Evolutionary conservation across 2,888 invertebrate genomes (phyloP).

Genomic region (Chloromyia formosa): DNA sequence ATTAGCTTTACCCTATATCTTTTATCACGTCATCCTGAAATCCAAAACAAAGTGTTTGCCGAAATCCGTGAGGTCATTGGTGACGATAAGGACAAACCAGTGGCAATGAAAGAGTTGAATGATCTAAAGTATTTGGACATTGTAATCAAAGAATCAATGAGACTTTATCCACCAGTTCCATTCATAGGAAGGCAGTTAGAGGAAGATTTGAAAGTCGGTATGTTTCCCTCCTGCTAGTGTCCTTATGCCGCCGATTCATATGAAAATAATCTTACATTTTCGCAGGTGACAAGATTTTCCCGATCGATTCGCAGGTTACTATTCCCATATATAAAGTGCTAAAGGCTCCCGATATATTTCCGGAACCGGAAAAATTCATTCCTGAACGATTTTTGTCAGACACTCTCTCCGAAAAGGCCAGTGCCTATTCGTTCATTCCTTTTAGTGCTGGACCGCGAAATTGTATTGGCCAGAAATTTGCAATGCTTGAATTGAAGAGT

Average conservation of each 20-base stretch:
- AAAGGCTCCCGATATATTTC: constrained; percentile 55
- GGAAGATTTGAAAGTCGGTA: constrained; percentile 44
- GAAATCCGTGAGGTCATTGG: constrained; percentile 59
- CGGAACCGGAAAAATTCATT: constrained; percentile 56
- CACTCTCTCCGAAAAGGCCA: constrained; percentile 59
- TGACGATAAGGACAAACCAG: constrained; percentile 54
- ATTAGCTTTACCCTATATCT: constrained; percentile 61
- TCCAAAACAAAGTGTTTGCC: constrained; percentile 59
- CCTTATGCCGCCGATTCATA: constrained; percentile 51
- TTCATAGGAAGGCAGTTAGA: constrained; percentile 41
- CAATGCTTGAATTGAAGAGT: constrained; percentile 56
- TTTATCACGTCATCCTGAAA: constrained; percentile 59
- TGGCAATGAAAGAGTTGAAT: constrained; percentile 48
- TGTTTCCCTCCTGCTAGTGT: neutral
- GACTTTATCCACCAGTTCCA: constrained; percentile 49
- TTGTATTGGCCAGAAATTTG: too few relatives aligned
- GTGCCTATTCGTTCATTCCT: constrained; percentile 57
- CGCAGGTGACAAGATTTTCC: constrained; percentile 30
- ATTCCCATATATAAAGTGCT: constrained; percentile 58
- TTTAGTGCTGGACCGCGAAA: constrained; percentile 63
- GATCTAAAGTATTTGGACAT: constrained; percentile 49
- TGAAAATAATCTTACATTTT: constrained; percentile 39
- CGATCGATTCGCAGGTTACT: constrained; percentile 49
- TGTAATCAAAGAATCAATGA: constrained; percentile 47
- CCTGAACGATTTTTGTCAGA: constrained; percentile 61